Evolutionary conservation across 2,797 vertebrate genomes (phyloP).

Genomic region (Phataginus tetradactyla): DNA sequence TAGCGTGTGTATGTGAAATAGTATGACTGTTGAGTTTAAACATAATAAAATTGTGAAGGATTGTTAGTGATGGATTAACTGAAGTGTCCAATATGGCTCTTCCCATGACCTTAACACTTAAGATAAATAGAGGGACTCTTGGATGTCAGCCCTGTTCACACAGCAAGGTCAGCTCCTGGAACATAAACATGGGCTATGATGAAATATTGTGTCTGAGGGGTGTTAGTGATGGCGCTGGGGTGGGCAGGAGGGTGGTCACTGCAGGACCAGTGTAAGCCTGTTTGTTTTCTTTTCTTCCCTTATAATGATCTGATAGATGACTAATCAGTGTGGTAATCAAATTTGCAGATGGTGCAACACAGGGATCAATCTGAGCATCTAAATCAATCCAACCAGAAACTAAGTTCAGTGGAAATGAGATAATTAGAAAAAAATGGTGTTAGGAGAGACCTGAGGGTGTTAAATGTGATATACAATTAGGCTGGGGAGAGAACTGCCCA

Average conservation of each 20-base stretch:
- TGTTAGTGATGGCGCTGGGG: not conserved
- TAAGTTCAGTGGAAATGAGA: slow-evolving; percentile 47
- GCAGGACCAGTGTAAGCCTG: not conserved
- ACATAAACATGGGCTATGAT: not conserved
- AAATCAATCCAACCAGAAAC: not conserved
- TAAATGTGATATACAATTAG: slow-evolving; percentile 53
- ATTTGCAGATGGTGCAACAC: slow-evolving; percentile 53
- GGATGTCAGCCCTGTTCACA: not conserved
- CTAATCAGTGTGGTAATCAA: slow-evolving; percentile 34
- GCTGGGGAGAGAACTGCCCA: not conserved
- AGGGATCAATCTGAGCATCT: slow-evolving; percentile 29
- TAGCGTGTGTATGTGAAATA: not conserved
- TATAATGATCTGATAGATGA: slow-evolving; percentile 57
- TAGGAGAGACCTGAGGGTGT: not conserved
- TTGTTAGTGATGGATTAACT: not conserved
- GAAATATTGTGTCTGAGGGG: slow-evolving; percentile 45
- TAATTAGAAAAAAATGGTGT: slow-evolving; percentile 54
- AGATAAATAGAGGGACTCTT: slow-evolving; percentile 18
- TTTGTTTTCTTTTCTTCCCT: slow-evolving; percentile 58
- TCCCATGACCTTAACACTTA: not conserved
- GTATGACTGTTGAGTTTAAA: not conserved
- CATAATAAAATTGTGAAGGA: not conserved
- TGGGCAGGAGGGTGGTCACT: not conserved
- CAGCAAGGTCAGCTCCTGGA: not conserved
- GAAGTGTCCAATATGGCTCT: not conserved